These are phyloP conservation scores for Nycticebus coucang DNA, from an alignment of 2,113 vertebrate genomes.

Conservation along the genomic window DNA sequence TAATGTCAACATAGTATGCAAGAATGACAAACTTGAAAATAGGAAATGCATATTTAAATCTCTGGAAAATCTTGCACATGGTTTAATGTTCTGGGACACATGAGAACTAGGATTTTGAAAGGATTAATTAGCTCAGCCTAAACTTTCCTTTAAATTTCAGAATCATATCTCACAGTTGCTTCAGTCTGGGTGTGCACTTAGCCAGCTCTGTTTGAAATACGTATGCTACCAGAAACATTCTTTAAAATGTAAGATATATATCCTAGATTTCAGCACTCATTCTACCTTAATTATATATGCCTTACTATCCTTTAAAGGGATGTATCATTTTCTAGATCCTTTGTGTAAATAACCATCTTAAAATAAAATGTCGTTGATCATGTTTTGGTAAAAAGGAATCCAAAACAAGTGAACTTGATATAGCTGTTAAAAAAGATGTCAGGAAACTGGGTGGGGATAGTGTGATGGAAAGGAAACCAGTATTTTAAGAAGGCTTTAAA, in stretches of 20 bases:
- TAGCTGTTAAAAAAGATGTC: slow-evolving; percentile 65
- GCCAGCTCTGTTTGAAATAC: neutral
- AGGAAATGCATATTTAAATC: slow-evolving; percentile 39
- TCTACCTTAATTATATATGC: neutral
- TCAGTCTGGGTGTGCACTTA: neutral
- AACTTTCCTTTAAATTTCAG: slow-evolving; percentile 18
- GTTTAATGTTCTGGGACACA: slow-evolving; percentile 43
- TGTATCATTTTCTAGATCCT: slow-evolving; percentile 31
- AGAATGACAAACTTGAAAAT: slow-evolving; percentile 61
- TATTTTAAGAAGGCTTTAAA: slow-evolving; percentile 81
- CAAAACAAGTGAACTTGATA: slow-evolving; percentile 61
- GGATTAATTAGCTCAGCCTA: slow-evolving; percentile 42
- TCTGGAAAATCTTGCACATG: slow-evolving; percentile 26
- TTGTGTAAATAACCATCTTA: neutral
- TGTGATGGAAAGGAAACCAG: slow-evolving; percentile 59
- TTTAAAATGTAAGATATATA: neutral
- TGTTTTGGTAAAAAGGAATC: slow-evolving; percentile 61
- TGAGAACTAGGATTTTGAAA: slow-evolving; percentile 24
- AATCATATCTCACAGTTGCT: neutral
- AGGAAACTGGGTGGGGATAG: slow-evolving; percentile 51
- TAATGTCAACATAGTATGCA: slow-evolving; percentile 36
- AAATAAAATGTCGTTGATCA: slow-evolving; percentile 65
- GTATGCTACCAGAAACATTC: neutral
- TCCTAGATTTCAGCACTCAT: neutral
- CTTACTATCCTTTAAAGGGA: neutral